A percentile compares a stretch with the other conserved stretches of the same genome.
phyloP scores from a whole-genome alignment of 2,797 vertebrate genomes.

The Sphenodon punctatus region DNA sequence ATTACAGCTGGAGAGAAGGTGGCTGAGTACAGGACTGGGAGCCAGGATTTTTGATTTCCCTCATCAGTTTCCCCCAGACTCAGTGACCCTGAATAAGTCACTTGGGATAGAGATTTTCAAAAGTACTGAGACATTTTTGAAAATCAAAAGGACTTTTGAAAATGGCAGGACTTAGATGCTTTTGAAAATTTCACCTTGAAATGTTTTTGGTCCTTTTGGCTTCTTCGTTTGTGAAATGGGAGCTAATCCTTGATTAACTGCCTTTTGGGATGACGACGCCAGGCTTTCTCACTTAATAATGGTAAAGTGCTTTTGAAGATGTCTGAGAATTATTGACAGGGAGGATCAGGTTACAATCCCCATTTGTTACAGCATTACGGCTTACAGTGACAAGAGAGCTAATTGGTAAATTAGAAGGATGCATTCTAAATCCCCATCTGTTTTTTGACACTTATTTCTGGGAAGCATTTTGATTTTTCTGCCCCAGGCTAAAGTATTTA shows the following conservation, averaged over 20 bases:
- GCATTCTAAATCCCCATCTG: rapidly evolving
- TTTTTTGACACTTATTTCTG: background rate
- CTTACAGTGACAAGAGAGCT: background rate
- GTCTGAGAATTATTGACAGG: background rate
- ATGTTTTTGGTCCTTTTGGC: background rate
- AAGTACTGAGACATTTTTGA: too few species aligned
- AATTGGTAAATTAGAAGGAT: background rate
- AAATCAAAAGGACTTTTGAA: too few species aligned
- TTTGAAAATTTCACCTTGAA: too few species aligned
- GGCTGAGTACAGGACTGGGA: background rate
- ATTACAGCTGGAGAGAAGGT: background rate
- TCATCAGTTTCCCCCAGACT: background rate
- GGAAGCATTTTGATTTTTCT: background rate
- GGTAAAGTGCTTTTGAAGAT: background rate
- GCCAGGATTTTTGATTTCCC: background rate
- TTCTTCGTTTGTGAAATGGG: background rate
- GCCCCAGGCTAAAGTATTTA: background rate
- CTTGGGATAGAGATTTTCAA: too few species aligned
- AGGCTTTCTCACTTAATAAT: background rate
- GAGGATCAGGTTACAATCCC: background rate
- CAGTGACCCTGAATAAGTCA: background rate
- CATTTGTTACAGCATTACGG: rapidly evolving
- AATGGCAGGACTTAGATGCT: too few species aligned
- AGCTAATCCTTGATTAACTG: background rate
- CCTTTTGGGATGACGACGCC: background rate